A percentile compares a stretch with the other conserved stretches of the same genome.
These are phyloP conservation scores for Ciconia boyciana DNA, from an alignment of 2,113 vertebrate genomes.

Conservation along the genomic window DNA sequence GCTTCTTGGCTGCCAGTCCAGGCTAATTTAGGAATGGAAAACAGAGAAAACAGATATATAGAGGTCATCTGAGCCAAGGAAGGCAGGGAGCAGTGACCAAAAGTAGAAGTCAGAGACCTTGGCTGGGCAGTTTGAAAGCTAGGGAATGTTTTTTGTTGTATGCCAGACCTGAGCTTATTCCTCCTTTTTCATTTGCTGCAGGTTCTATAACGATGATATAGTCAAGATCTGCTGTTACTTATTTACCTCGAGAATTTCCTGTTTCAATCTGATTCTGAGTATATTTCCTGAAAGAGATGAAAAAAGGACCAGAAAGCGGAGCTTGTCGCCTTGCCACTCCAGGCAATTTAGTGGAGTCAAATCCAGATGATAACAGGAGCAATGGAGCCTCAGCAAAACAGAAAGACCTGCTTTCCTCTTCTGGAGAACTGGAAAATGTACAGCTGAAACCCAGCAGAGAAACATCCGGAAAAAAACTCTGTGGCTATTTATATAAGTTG, in stretches of 20 bases:
- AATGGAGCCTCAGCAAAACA: background rate
- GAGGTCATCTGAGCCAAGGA: background rate
- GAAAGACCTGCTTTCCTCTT: background rate
- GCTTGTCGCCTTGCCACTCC: background rate
- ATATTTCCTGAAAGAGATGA: conserved; percentile 22
- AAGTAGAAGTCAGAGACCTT: background rate
- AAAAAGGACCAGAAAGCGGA: background rate
- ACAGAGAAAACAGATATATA: background rate
- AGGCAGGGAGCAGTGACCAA: background rate
- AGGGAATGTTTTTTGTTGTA: background rate
- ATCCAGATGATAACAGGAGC: background rate
- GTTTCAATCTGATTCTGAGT: background rate
- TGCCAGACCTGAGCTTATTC: background rate
- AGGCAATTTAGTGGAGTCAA: background rate
- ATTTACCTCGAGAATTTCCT: background rate
- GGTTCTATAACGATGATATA: background rate
- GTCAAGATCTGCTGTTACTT: background rate
- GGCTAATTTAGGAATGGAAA: background rate
- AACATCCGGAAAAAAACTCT: conserved; percentile 73
- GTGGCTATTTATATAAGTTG: conserved; percentile 89
- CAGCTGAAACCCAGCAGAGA: background rate
- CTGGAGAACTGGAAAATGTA: background rate
- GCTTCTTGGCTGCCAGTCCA: background rate
- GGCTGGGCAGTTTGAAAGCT: background rate
- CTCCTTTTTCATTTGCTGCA: background rate